Conservation (phyloP, 2,113 vertebrate species). For the Psophia crepitans region DNA sequence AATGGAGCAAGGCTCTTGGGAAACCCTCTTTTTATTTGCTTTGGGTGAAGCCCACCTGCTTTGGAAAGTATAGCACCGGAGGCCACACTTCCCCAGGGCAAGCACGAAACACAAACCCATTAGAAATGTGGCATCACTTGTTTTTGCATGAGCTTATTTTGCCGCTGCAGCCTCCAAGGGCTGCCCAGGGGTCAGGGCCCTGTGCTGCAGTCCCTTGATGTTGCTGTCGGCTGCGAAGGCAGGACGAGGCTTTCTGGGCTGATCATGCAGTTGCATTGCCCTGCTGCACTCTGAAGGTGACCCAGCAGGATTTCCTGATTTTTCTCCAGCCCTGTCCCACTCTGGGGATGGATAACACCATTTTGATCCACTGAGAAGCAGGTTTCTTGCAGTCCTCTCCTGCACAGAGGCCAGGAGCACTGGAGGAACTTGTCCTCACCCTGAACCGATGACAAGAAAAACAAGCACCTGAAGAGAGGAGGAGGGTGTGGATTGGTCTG, state of each 20-base stretch:
- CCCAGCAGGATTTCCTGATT: neutral
- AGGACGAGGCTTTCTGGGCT: neutral
- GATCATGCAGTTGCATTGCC: neutral
- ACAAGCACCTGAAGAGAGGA: neutral
- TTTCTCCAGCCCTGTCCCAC: neutral
- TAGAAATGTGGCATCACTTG: neutral
- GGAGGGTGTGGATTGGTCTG: neutral
- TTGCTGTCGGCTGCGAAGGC: neutral
- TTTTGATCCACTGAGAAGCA: neutral
- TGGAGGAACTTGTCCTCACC: neutral
- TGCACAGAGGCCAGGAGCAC: neutral
- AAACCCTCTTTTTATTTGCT: neutral
- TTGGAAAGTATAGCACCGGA: neutral
- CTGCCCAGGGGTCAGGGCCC: neutral
- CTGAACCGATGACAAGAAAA: neutral
- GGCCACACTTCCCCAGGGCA: neutral
- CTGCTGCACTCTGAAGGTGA: neutral
- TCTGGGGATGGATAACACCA: neutral
- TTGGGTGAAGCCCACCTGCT: neutral
- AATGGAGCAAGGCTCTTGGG: neutral
- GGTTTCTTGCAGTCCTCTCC: neutral
- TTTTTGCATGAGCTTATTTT: neutral
- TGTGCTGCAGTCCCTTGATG: neutral
- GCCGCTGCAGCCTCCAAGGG: neutral
- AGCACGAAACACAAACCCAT: neutral